phyloP scores from a whole-genome alignment of 2,113 vertebrate species.

The Noctilio leporinus region DNA sequence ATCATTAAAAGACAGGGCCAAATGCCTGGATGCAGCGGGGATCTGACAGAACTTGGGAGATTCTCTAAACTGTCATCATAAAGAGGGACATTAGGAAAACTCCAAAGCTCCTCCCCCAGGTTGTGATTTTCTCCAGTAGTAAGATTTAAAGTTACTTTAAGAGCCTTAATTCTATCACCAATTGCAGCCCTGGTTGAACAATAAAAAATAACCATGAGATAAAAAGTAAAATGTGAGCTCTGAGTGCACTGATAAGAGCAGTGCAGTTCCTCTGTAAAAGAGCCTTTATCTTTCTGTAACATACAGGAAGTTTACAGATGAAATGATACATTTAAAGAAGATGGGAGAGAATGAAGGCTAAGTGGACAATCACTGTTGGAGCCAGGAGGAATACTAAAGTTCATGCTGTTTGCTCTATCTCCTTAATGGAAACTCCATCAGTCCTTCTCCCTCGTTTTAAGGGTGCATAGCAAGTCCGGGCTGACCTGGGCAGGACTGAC shows the following conservation, averaged over 20 bases:
- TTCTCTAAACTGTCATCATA: not conserved
- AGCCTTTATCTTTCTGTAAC: not conserved
- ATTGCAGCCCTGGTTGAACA: not conserved
- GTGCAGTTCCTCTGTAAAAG: not conserved
- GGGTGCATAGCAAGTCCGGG: not conserved
- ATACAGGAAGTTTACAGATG: not conserved
- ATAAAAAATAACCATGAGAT: not conserved
- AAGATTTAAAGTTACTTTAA: not conserved
- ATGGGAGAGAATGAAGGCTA: not conserved
- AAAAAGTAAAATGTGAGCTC: not conserved
- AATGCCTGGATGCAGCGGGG: not conserved
- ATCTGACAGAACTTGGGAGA: too few relatives aligned
- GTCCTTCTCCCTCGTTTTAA: not conserved
- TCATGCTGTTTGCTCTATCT: rapidly evolving
- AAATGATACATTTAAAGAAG: not conserved
- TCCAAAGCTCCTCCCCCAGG: not conserved
- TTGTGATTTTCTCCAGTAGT: too few relatives aligned
- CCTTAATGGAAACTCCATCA: rapidly evolving
- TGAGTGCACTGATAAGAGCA: not conserved
- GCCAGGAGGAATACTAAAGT: rapidly evolving
- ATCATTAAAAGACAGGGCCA: not conserved
- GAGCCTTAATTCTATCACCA: not conserved
- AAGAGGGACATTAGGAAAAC: not conserved
- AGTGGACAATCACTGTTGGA: rapidly evolving
- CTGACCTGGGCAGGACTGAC: too few relatives aligned